Evolutionary conservation across 2,113 vertebrate species (phyloP).

Genomic region (Halcyon senegalensis): DNA sequence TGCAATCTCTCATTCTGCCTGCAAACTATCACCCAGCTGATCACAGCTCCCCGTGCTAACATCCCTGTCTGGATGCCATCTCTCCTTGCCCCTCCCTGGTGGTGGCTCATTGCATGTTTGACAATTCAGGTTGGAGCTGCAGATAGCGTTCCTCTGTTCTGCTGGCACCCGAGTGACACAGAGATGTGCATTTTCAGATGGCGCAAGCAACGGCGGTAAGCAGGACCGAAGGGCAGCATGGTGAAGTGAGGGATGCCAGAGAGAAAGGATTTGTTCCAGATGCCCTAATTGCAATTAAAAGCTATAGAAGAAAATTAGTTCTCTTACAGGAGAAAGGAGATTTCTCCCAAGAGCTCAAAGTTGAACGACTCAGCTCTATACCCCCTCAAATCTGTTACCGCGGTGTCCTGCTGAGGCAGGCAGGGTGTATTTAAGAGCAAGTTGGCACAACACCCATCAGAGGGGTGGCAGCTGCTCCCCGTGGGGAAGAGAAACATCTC

Average conservation of each 20-base stretch:
- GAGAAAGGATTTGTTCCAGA: neutral
- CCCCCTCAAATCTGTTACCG: neutral
- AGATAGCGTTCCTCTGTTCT: neutral
- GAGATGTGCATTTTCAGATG: fast-evolving
- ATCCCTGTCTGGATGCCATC: neutral
- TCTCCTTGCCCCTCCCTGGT: neutral
- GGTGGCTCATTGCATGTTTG: neutral
- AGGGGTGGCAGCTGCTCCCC: neutral
- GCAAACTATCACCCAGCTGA: neutral
- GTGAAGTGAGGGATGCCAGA: neutral
- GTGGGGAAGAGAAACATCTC: neutral
- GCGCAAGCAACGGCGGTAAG: neutral
- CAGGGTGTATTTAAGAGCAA: neutral
- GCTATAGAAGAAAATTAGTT: neutral
- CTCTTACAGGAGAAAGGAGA: neutral
- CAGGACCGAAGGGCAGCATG: neutral
- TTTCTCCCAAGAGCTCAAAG: neutral
- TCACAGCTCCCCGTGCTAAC: fast-evolving
- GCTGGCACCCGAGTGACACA: neutral
- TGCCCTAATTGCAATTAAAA: neutral
- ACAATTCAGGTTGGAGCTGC: neutral
- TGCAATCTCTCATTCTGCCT: neutral
- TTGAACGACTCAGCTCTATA: neutral
- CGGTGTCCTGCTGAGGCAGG: neutral
- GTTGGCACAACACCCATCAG: neutral